Percentiles rank a stretch among this genome's conserved stretches.
Evolutionary conservation across 2,113 vertebrate genomes (phyloP).

Genomic region (Eulemur rufifrons): DNA sequence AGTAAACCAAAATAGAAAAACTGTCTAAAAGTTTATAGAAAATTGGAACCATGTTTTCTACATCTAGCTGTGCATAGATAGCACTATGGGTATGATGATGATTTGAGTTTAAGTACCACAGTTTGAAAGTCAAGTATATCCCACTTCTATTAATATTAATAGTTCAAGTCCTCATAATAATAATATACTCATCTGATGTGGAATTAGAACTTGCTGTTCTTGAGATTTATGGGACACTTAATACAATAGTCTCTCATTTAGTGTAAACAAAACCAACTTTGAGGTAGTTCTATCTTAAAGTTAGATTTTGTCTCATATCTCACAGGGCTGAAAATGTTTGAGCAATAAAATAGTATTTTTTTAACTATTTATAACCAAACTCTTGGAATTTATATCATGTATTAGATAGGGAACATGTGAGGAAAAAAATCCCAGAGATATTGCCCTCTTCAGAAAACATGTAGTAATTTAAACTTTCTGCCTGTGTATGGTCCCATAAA

Average conservation of each 20-base stretch:
- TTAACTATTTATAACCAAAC: conserved; percentile 56
- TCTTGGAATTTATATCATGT: conserved; percentile 64
- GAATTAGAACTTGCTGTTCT: not conserved
- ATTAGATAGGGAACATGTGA: conserved; percentile 55
- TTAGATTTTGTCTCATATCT: not conserved
- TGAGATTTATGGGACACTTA: not conserved
- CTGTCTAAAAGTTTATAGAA: not conserved
- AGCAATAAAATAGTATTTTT: not conserved
- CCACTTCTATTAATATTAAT: not conserved
- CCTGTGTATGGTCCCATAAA: conserved; percentile 74
- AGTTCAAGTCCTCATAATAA: not conserved
- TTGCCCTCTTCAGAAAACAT: conserved; percentile 68
- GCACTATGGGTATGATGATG: not conserved
- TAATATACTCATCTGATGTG: not conserved
- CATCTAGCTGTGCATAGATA: not conserved
- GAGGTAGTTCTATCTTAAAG: not conserved
- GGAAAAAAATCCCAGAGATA: conserved; percentile 31
- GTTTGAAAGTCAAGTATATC: not conserved
- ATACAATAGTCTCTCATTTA: not conserved
- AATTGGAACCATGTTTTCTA: not conserved
- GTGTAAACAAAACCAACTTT: not conserved
- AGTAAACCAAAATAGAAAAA: not conserved
- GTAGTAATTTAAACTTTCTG: conserved; percentile 78
- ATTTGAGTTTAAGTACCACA: not conserved
- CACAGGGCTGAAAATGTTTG: not conserved